A percentile compares a stretch with the other conserved stretches of the same genome.
Conservation (phyloP, 2,888 invertebrate genomes). For the Plebejus melissa region DNA sequence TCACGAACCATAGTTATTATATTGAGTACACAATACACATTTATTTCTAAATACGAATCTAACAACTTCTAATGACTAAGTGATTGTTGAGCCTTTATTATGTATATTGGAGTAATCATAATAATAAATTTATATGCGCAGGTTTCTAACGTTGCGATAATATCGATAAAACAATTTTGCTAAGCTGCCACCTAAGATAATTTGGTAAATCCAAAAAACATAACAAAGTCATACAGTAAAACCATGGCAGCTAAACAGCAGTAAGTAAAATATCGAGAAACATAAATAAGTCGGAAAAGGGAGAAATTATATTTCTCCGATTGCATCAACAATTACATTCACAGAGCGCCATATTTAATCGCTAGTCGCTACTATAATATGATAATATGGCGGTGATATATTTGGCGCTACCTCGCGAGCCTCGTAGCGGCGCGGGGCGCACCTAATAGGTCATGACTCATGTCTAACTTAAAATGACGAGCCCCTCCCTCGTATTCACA, state of each 20-base stretch:
- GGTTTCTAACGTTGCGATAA: background rate
- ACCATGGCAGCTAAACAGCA: constrained; percentile 66
- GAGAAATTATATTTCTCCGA: constrained; percentile 3
- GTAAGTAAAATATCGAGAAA: constrained; percentile 36
- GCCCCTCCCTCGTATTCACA: no score
- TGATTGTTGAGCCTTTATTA: constrained; percentile 59
- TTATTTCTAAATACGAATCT: constrained; percentile 50
- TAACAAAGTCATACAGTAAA: constrained; percentile 52
- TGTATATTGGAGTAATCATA: constrained; percentile 33
- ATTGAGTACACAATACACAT: constrained; percentile 58
- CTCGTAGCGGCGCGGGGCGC: constrained; percentile 25
- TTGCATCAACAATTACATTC: constrained; percentile 25
- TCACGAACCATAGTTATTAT: constrained; percentile 71
- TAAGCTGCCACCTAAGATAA: background rate
- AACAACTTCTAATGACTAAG: constrained; percentile 50
- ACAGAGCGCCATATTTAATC: constrained; percentile 26
- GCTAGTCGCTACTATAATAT: constrained; percentile 20
- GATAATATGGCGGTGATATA: constrained; percentile 21
- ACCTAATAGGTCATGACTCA: background rate
- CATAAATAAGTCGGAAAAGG: constrained; percentile 26
- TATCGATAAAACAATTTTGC: constrained; percentile 8
- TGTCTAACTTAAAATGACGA: no score
- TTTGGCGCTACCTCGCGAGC: constrained; percentile 26
- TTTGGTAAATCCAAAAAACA: constrained; percentile 52
- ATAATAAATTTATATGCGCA: background rate